A percentile compares a stretch with the other conserved stretches of the same genome.
Evolutionary conservation across 1,140 invertebrate genomes (phyloP).

Genomic region (Eubasilissa regina): DNA sequence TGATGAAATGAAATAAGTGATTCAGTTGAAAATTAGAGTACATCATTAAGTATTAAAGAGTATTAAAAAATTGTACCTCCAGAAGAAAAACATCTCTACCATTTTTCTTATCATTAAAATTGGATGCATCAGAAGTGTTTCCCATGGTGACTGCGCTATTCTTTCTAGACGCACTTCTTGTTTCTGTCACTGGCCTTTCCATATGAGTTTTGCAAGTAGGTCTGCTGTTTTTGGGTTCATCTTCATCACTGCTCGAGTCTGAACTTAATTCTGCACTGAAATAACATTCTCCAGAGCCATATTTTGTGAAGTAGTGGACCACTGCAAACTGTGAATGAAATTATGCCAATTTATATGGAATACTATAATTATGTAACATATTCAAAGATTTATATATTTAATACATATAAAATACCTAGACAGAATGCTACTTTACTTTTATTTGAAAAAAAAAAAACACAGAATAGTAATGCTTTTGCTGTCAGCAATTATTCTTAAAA

Average conservation of each 20-base stretch:
- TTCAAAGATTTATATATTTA: no score
- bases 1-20: no score
- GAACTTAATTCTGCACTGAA: slow-evolving; percentile 79
- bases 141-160: slow-evolving; percentile 49
- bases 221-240: slow-evolving; percentile 66
- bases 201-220: slow-evolving; percentile 54
- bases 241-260: slow-evolving; percentile 75
- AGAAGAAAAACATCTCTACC: slow-evolving; percentile 54
- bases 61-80: slow-evolving; percentile 41
- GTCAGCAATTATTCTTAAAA: no score
- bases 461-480: no score
- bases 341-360: background rate
- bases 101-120: slow-evolving; percentile 57
- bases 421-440: no score
- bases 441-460: no score
- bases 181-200: slow-evolving; percentile 48
- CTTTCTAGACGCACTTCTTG: slow-evolving; percentile 58
- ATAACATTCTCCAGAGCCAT: slow-evolving; percentile 89
- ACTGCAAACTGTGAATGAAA: slow-evolving; percentile 80
- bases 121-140: slow-evolving; percentile 41
- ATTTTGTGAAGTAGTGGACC: slow-evolving; percentile 93
- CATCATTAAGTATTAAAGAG: background rate
- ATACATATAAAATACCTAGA: no score
- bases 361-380: no score
- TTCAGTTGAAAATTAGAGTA: no score